Base-by-base conservation (phyloP, 2,113 vertebrate species). In the Axis porcinus region DNA sequence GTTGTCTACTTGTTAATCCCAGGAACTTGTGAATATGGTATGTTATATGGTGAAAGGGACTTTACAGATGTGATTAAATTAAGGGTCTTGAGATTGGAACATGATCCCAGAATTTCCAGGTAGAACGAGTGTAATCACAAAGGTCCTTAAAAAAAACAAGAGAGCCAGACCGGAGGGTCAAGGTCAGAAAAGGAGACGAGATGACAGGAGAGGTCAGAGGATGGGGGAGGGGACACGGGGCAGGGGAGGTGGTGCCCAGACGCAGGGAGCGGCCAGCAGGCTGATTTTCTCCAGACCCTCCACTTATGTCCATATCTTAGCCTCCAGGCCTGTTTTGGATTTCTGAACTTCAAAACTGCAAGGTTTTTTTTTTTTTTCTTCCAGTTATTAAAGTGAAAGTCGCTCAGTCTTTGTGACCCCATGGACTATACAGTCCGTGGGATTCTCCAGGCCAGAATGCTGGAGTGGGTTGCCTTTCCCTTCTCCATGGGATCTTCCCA, bases 181-280 rank as follows among this genome's bases (percentile, higher is more conserved):
- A 54, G 28, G 14, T 82, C 30, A 85, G n/a, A 40, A 47, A 81
- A 87, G 58, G 21, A 47, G 23, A 10, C 1, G 0, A 13, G 54
- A 76, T 0, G 43, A 45, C 43, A 23, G 33, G 15, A 47, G 40
- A 78, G 25, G 9, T 7, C 3, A 21, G 40, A 74, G 9, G 3
- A 2, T 1, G 3, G 54, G 23, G 2, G 14, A 5, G 40, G 27
- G 40, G 6, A 9, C 15, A 2, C 0, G 1, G 25, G 7, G 0
- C 19, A 33, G n/a, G 36, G 30, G 27, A 6, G 0, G 1, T 2
- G 7, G 28, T 2, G 2, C 27, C 33, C 14, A 2, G 64, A 21
- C 2, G 7, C 52, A 12, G n/a, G 30, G 15, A 4, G 36, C 16
- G 7, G 40, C 21, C 0, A 13, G 36, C 50, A 33, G 4, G 6